Percentiles rank a stretch among this genome's conserved stretches.
Evolutionary conservation across 1,140 invertebrate species (phyloP).

Genomic region (Sinella curviseta): DNA sequence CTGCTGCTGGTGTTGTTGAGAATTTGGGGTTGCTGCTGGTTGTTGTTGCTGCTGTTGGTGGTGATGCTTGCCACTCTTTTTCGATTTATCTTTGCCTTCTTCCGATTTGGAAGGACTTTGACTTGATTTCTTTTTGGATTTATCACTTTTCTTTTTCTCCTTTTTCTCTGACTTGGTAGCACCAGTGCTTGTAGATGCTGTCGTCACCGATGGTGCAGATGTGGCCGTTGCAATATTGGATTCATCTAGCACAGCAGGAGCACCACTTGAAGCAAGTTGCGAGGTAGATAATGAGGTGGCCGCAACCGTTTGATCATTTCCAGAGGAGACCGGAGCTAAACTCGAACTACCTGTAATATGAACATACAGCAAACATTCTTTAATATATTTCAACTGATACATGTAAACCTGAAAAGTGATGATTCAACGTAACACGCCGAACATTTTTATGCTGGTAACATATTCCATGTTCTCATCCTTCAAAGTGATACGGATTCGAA

Average conservation of each 20-base stretch:
- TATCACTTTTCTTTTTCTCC: slow-evolving; percentile 35
- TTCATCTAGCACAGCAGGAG: neutral
- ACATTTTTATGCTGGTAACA: no score
- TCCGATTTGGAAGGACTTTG: slow-evolving; percentile 14
- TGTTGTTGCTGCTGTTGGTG: neutral
- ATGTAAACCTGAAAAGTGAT: neutral
- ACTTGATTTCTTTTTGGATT: slow-evolving; percentile 13
- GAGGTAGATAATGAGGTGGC: slow-evolving; percentile 9
- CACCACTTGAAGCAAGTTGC: slow-evolving; percentile 11
- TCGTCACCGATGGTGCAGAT: neutral
- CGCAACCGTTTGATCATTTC: neutral
- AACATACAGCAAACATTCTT: no score
- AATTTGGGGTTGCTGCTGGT: neutral
- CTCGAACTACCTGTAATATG: slow-evolving; percentile 4
- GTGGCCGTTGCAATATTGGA: neutral
- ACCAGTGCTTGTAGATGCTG: neutral
- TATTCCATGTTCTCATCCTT: neutral
- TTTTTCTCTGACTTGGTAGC: slow-evolving; percentile 25
- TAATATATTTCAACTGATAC: no score
- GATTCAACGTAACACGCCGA: neutral
- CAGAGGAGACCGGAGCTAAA: neutral
- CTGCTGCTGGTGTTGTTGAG: neutral
- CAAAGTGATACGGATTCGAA: neutral
- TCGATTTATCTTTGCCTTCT: slow-evolving; percentile 27
- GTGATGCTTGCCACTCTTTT: slow-evolving; percentile 15